These are phyloP conservation scores for Meleagris gallopavo DNA, from an alignment of 2,113 vertebrate species.

Conservation along the genomic window DNA sequence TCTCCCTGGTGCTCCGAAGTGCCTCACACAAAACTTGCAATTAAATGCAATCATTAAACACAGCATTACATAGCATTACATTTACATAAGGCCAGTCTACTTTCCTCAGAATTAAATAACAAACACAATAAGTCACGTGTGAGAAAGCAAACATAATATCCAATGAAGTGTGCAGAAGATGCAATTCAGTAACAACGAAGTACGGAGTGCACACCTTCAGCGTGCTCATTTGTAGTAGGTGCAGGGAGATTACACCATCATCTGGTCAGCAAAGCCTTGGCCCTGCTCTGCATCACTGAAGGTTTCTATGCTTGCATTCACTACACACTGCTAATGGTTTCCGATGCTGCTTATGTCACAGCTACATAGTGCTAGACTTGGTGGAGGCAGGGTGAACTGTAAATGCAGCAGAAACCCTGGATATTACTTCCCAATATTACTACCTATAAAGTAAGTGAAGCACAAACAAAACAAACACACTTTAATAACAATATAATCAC, in stretches of 20 bases:
- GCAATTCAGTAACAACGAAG: not conserved
- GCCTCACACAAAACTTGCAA: not conserved
- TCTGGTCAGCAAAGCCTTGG: not conserved
- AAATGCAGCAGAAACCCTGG: not conserved
- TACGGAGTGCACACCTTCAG: rapidly evolving
- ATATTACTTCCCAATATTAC: not conserved
- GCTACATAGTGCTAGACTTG: not conserved
- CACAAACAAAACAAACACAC: not conserved
- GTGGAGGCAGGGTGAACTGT: not conserved
- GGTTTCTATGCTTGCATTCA: not conserved
- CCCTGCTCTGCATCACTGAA: not conserved
- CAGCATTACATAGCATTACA: not conserved
- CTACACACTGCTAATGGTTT: not conserved
- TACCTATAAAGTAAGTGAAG: not conserved
- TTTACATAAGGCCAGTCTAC: not conserved
- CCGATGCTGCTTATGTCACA: not conserved
- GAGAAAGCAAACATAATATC: not conserved
- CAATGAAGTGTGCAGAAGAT: rapidly evolving
- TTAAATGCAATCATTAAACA: not conserved
- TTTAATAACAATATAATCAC: rapidly evolving
- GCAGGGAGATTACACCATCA: rapidly evolving
- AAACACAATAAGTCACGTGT: not conserved
- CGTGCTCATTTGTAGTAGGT: rapidly evolving
- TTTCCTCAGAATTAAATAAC: not conserved
- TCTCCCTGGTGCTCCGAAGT: not conserved